phyloP scores from a whole-genome alignment of 2,888 invertebrate species.

The Phalangium opilio region DNA sequence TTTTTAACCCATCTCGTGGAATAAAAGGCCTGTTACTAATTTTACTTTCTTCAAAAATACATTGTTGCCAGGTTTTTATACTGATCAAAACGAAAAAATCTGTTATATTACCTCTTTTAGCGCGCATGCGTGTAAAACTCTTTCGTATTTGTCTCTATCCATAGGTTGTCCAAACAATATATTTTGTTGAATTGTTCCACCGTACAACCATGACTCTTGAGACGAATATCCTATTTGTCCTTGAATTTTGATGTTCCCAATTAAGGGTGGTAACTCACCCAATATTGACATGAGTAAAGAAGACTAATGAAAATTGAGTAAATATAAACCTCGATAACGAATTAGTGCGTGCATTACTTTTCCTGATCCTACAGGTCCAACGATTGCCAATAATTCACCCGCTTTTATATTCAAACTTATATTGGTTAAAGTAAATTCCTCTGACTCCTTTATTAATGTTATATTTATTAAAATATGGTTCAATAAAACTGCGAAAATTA shows the following conservation, averaged over 20 bases:
- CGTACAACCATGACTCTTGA: slow-evolving; percentile 54
- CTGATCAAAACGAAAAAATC: too few species aligned
- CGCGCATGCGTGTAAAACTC: slow-evolving; percentile 37
- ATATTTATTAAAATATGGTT: too few species aligned
- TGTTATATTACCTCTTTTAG: slow-evolving; percentile 32
- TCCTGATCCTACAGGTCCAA: slow-evolving; percentile 76
- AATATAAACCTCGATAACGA: slow-evolving; percentile 28
- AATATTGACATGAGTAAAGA: slow-evolving; percentile 43
- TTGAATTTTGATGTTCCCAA: slow-evolving; percentile 44
- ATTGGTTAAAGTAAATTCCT: slow-evolving; percentile 14
- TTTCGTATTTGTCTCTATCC: slow-evolving; percentile 37
- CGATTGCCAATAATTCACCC: slow-evolving; percentile 48
- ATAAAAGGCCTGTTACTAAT: too few species aligned
- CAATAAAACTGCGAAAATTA: too few species aligned
- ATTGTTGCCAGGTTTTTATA: too few species aligned
- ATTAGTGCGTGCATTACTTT: too few species aligned
- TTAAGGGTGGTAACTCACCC: slow-evolving; percentile 47
- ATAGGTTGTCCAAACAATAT: slow-evolving; percentile 68
- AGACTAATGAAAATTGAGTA: slow-evolving; percentile 29
- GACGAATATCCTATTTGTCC: slow-evolving; percentile 50
- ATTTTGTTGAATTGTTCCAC: slow-evolving; percentile 69
- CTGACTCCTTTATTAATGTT: too few species aligned
- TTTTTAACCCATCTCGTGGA: too few species aligned
- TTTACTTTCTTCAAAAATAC: too few species aligned
- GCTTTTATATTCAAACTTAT: slow-evolving; percentile 27